These are phyloP conservation scores for Gadopsis bispinosus DNA, from an alignment of 2,797 vertebrate genomes.

Conservation along the genomic window DNA sequence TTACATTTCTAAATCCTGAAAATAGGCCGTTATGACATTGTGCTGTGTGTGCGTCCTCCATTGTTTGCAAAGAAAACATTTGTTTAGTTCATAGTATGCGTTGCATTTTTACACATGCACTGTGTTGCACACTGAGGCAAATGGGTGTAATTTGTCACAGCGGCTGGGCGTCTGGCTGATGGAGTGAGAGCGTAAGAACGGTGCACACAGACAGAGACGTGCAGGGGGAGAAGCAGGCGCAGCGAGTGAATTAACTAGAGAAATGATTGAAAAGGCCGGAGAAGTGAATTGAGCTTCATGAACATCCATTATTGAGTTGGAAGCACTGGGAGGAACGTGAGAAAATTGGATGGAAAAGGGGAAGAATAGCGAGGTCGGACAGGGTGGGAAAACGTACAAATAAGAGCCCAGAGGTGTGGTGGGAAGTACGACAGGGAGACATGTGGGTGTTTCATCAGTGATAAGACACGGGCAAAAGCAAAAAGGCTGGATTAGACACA, in stretches of 20 bases:
- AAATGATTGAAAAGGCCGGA: slow-evolving; percentile 66
- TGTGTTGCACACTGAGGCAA: slow-evolving; percentile 31
- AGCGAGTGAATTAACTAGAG: slow-evolving; percentile 61
- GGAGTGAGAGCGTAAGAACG: slow-evolving; percentile 57
- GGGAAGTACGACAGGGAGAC: background rate
- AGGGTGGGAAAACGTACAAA: slow-evolving; percentile 31
- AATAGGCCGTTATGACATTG: background rate
- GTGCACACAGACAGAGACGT: slow-evolving; percentile 51
- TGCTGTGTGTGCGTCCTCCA: background rate
- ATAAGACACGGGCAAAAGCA: slow-evolving; percentile 40
- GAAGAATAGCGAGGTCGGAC: slow-evolving; percentile 33
- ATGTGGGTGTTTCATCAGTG: slow-evolving; percentile 47
- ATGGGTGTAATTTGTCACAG: slow-evolving; percentile 68
- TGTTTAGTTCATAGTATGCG: background rate
- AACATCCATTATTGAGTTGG: slow-evolving; percentile 71
- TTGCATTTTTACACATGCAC: slow-evolving; percentile 16
- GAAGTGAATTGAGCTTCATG: slow-evolving; percentile 64
- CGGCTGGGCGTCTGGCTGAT: slow-evolving; percentile 54
- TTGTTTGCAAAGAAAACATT: background rate
- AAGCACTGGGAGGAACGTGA: slow-evolving; percentile 50
- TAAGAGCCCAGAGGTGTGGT: slow-evolving; percentile 26
- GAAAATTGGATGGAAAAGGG: slow-evolving; percentile 39
- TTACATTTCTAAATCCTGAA: background rate
- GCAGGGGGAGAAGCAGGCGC: slow-evolving; percentile 3
- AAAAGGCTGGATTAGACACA: slow-evolving; percentile 27